Evolutionary conservation across 2,888 invertebrate genomes (phyloP), one percentile per base, ranked within the genome.

Genomic region (Noctuana brunneofusca): DNA sequence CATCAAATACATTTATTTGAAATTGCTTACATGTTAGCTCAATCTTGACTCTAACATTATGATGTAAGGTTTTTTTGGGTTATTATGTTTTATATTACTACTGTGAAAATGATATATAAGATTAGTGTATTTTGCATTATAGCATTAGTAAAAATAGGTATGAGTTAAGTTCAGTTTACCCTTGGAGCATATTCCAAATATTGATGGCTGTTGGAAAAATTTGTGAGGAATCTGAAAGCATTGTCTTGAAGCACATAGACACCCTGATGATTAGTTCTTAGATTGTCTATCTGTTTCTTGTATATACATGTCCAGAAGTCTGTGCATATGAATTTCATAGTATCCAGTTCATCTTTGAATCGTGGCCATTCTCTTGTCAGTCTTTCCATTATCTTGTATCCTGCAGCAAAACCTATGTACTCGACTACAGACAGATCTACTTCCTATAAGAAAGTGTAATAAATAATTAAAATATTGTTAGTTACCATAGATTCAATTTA

Each of bases 251-350:
- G 92, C 9, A 99, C 99, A 90, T 99, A 99, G 57, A 99, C 97
- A 9, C 99, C 99, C 89, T 99, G 96, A 84, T 99, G 99, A 86
- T 99, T 99, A 22, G 99, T 99, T 69, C 98, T 91, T 56, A 99
- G 92, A 84, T 99, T 99, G 81, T 99, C 99, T 62, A 99, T 98
- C 91, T 99, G 99, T 83, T 99, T 99, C 76, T 98, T 98, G 83
- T 98, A 99, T 35, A 99, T 94, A 41, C 97, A 95, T n/a, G 96
- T 96, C 99, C 99, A 99, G 80, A 99, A 98, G 80, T 99, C 99
- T 62, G 99, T 99, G 81, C 99, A 99, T 59, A 99, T 97, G 75
- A 99, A 99, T 85, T 99, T 99, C 93, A 99, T 97, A 30, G 97
- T 97, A 76, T 99, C 99, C 59, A 99, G 84, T 85, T 99, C 99